A percentile compares a stretch with the other conserved stretches of the same genome.
Conservation (phyloP, 1,140 invertebrate species). For the Macrobrachium nipponense region DNA sequence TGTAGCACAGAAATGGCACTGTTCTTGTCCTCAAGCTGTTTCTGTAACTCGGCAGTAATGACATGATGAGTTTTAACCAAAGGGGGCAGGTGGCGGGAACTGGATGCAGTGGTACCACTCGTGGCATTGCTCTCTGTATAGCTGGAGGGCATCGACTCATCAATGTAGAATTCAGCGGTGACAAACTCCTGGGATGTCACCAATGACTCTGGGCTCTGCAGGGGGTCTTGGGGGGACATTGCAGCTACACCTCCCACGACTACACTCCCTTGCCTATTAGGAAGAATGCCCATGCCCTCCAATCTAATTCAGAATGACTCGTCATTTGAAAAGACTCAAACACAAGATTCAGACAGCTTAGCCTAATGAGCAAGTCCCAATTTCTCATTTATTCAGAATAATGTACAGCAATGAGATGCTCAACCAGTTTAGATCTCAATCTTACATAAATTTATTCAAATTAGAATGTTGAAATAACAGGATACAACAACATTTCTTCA, state of each 20-base stretch:
- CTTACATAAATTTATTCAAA: no score
- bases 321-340: not conserved
- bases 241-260: conserved; percentile 64
- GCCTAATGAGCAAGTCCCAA: no score
- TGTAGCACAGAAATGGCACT: conserved; percentile 76
- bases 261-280: conserved; percentile 34
- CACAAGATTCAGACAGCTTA: not conserved
- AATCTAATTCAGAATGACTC: conserved; percentile 20
- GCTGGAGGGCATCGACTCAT: conserved; percentile 77
- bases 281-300: conserved; percentile 28
- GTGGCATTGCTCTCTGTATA: conserved; percentile 65
- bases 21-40: conserved; percentile 69
- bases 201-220: conserved; percentile 67
- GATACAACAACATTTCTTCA: no score
- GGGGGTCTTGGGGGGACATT: conserved; percentile 65
- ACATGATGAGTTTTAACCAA: conserved; percentile 64
- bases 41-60: conserved; percentile 66
- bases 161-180: conserved; percentile 86
- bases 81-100: conserved; percentile 11
- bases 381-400: no score
- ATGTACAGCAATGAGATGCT: no score
- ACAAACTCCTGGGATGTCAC: conserved; percentile 75
- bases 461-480: no score
- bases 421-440: no score
- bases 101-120: conserved; percentile 61